These are phyloP conservation scores for Macropus fuliginosus DNA, from an alignment of 2,797 vertebrate genomes.

Conservation along the genomic window DNA sequence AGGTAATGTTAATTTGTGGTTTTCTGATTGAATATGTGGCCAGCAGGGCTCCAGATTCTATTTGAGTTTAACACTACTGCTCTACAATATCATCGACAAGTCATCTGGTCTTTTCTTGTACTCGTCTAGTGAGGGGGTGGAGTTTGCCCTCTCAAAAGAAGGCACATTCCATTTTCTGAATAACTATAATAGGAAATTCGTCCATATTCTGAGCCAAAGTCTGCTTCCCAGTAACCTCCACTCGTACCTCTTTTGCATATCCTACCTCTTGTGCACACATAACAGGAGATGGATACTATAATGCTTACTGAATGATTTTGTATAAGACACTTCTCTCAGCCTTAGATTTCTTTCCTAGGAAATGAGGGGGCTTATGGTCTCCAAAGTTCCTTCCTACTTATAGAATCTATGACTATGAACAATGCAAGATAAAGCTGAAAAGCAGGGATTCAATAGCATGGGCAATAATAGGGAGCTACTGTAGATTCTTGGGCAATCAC, in stretches of 20 bases:
- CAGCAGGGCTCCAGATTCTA: not conserved
- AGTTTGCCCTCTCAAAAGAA: not conserved
- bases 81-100: not conserved
- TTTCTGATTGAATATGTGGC: not conserved
- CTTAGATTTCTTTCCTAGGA: not conserved
- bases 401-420: not conserved
- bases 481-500: too few relatives aligned
- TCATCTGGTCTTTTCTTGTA: not conserved
- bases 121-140: not conserved
- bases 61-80: not conserved
- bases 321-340: not conserved
- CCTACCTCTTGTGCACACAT: too few relatives aligned
- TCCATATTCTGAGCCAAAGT: slow-evolving; percentile 1
- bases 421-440: not conserved
- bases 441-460: not conserved
- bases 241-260: not conserved
- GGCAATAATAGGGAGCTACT: not conserved
- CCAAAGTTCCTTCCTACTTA: not conserved
- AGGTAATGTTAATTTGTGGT: not conserved
- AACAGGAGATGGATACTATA: not conserved
- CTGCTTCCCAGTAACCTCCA: not conserved
- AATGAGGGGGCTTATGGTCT: not conserved
- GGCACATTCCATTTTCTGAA: not conserved
- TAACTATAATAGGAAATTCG: slow-evolving; percentile 1
- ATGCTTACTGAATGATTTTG: not conserved